Conservation (phyloP, 2,113 vertebrate genomes). For the Rhabdornis inornatus region DNA sequence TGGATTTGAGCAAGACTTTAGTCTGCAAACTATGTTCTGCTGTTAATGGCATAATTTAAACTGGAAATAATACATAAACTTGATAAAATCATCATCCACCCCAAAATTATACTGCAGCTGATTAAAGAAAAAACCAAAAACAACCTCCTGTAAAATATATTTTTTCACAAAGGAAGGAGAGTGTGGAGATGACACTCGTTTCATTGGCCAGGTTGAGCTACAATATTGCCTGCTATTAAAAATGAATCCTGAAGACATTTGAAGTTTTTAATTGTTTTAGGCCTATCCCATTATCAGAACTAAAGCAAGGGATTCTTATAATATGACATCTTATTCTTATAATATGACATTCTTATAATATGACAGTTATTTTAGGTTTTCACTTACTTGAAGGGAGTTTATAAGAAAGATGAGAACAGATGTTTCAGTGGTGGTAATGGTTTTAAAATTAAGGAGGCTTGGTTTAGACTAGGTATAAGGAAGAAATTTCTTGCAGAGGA, state of each 20-base stretch:
- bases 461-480: neutral
- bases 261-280: neutral
- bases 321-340: neutral
- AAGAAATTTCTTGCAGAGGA: neutral
- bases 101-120: neutral
- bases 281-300: neutral
- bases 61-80: neutral
- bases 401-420: neutral
- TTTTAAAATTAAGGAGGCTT: neutral
- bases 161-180: neutral
- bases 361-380: neutral
- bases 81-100: neutral
- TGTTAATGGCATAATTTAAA: neutral
- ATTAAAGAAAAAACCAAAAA: fast-evolving
- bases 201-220: neutral
- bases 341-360: neutral
- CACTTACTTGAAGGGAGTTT: neutral
- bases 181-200: neutral
- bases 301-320: neutral
- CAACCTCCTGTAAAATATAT: neutral
- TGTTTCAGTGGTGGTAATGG: neutral
- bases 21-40: neutral
- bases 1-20: neutral
- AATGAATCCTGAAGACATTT: neutral
- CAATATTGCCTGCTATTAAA: neutral